Percentiles rank a stretch among this genome's conserved stretches.
Evolutionary conservation across 2,113 vertebrate species (phyloP).

Genomic region (Puffinus mauretanicus): DNA sequence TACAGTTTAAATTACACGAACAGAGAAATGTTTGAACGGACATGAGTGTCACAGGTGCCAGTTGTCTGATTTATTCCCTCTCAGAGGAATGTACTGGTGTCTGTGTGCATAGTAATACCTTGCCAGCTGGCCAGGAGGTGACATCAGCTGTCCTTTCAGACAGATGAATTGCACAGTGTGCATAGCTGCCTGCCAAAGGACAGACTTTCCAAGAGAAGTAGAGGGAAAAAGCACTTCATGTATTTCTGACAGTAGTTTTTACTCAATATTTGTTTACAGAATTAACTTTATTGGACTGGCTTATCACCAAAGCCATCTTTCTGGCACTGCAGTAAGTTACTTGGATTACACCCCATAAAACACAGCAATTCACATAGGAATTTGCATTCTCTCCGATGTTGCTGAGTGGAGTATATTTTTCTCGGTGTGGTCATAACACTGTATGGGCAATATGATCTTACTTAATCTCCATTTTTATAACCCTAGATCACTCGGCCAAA

Average conservation of each 20-base stretch:
- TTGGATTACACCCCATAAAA: not conserved
- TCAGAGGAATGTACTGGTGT: not conserved
- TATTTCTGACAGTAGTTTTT: constrained; percentile 2
- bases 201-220: not conserved
- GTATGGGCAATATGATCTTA: not conserved
- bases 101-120: not conserved
- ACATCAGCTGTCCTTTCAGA: constrained; percentile 45
- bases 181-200: constrained; percentile 20
- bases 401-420: constrained; percentile 3
- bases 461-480: constrained; percentile 14
- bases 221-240: not conserved
- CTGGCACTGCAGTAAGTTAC: not conserved
- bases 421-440: not conserved
- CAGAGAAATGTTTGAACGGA: not conserved
- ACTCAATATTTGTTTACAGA: constrained; percentile 30
- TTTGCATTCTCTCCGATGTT: not conserved
- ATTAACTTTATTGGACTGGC: not conserved
- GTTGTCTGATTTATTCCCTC: constrained; percentile 31
- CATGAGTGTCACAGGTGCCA: constrained; percentile 28
- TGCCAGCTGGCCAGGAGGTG: constrained; percentile 62
- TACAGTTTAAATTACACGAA: not conserved
- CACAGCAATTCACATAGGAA: not conserved
- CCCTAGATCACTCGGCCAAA: not conserved
- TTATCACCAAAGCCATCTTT: not conserved
- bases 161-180: constrained; percentile 36